Percentiles rank a stretch among this genome's conserved stretches.
phyloP scores from a whole-genome alignment of 2,113 vertebrate genomes.

The Antechinus stuartii region DNA sequence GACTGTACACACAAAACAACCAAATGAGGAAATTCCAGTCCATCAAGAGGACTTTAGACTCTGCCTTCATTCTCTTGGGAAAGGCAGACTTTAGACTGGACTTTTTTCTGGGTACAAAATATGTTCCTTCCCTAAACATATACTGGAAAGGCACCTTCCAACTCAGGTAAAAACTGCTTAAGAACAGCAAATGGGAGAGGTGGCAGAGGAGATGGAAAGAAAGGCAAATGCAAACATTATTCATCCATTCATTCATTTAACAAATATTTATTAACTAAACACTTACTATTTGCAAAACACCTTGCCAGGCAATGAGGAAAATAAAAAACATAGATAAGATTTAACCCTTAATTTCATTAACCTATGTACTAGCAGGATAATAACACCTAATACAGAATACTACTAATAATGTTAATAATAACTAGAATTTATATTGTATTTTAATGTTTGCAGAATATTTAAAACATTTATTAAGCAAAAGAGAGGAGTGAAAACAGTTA shows the following conservation, averaged over 20 bases:
- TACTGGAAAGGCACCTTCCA: not conserved
- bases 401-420: not conserved
- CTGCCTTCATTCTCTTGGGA: not conserved
- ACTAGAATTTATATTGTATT: not conserved
- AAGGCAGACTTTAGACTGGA: not conserved
- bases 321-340: not conserved
- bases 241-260: not conserved
- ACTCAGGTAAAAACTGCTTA: not conserved
- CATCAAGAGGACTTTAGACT: not conserved
- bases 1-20: not conserved
- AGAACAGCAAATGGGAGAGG: not conserved
- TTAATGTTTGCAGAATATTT: not conserved
- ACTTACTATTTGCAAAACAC: not conserved
- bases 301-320: not conserved
- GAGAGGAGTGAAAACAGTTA: not conserved
- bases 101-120: not conserved
- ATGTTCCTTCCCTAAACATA: constrained; percentile 11
- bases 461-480: not conserved
- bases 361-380: not conserved
- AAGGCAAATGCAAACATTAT: not conserved
- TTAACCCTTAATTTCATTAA: not conserved
- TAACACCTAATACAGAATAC: not conserved
- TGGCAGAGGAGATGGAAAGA: not conserved
- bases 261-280: not conserved
- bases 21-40: not conserved